Conservation (phyloP, 2,888 invertebrate species). For the Leucoptera coffeella region DNA sequence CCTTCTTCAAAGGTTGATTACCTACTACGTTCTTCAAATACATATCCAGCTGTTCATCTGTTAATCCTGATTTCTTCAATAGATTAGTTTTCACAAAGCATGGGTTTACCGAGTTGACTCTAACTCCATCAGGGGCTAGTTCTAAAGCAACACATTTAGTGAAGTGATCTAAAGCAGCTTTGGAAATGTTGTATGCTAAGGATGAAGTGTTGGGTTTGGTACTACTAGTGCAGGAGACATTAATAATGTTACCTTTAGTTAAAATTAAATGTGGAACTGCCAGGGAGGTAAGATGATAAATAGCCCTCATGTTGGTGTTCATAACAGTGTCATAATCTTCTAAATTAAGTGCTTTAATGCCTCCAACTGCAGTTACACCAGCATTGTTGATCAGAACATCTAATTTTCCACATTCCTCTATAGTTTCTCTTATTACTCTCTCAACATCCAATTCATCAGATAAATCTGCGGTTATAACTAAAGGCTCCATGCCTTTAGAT, state of each 20-base stretch:
- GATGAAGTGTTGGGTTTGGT: constrained; percentile 60
- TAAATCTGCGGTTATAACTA: constrained; percentile 57
- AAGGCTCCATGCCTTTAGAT: constrained; percentile 47
- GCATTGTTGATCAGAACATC: constrained; percentile 84
- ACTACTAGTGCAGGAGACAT: constrained; percentile 86
- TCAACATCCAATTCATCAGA: constrained; percentile 62
- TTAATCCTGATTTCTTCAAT: constrained; percentile 58
- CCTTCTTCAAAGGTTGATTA: constrained; percentile 83
- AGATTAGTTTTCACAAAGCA: constrained; percentile 87
- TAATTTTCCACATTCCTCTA: constrained; percentile 62
- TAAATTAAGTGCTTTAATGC: constrained; percentile 73
- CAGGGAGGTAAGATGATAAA: constrained; percentile 76
- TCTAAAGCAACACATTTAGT: constrained; percentile 87
- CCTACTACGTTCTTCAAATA: constrained; percentile 55
- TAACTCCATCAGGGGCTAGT: constrained; percentile 68
- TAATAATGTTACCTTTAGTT: constrained; percentile 81
- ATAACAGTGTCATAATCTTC: constrained; percentile 82
- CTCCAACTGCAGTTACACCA: constrained; percentile 70
- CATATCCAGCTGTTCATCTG: constrained; percentile 67
- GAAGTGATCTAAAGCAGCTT: constrained; percentile 89
- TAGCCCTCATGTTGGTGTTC: constrained; percentile 75
- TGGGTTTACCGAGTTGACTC: constrained; percentile 90
- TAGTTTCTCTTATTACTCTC: constrained; percentile 60
- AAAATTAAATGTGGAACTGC: constrained; percentile 76
- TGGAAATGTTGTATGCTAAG: constrained; percentile 84